These are phyloP conservation scores for Xanthia icteritia DNA, from an alignment of 2,888 invertebrate species.

Conservation along the genomic window DNA sequence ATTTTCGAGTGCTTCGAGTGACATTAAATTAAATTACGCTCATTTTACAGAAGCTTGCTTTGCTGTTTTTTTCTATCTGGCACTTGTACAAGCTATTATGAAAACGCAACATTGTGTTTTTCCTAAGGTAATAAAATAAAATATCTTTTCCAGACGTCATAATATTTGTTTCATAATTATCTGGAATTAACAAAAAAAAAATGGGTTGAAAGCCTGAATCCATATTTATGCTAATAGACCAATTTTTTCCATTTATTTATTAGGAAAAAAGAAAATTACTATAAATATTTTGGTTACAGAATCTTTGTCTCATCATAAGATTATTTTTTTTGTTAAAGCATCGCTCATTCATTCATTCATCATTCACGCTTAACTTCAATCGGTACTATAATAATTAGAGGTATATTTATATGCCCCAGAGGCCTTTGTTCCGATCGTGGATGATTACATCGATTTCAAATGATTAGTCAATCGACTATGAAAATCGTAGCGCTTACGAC, in stretches of 20 bases:
- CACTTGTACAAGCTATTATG: conserved; percentile 19
- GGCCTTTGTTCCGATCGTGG: conserved; percentile 46
- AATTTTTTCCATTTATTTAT: background rate
- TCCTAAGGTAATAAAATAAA: conserved; percentile 8
- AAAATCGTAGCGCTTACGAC: conserved; percentile 49
- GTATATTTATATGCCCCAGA: conserved; percentile 12
- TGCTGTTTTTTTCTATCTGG: conserved; percentile 45
- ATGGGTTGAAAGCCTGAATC: background rate
- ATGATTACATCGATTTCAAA: conserved; percentile 58
- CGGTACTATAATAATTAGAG: background rate
- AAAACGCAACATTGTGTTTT: conserved; percentile 32
- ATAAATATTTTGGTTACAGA: background rate
- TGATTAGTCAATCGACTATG: conserved; percentile 65
- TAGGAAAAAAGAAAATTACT: too few relatives aligned
- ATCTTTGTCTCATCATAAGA: background rate
- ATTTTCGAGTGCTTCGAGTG: conserved; percentile 15
- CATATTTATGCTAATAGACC: background rate
- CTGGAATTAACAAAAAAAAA: background rate
- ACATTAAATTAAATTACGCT: conserved; percentile 36
- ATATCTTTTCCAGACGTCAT: background rate
- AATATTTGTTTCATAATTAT: background rate
- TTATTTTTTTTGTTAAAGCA: background rate
- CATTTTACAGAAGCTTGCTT: conserved; percentile 29
- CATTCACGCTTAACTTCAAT: background rate
- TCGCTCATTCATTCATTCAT: conserved; percentile 27